phyloP scores from a whole-genome alignment of 2,888 invertebrate species.

The Trichopoda pennipes region DNA sequence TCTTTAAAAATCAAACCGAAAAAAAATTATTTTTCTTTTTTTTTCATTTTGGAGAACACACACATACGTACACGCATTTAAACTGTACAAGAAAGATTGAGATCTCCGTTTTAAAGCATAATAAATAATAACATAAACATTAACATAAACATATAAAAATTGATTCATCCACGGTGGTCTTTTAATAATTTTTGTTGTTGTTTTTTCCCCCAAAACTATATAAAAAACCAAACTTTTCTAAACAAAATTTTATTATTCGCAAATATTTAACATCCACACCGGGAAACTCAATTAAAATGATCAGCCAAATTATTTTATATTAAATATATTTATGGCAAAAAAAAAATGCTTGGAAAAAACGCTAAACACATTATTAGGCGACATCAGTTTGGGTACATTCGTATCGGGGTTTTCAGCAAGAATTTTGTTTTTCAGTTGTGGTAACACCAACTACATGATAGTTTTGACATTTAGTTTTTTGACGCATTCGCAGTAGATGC shows the following conservation, averaged over 20 bases:
- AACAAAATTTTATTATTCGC: not conserved
- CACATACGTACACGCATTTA: slow-evolving; percentile 10
- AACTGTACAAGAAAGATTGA: not conserved
- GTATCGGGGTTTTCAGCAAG: no score
- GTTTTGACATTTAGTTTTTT: no score
- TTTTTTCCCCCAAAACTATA: not conserved
- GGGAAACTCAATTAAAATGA: not conserved
- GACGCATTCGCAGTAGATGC: no score
- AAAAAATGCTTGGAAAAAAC: no score
- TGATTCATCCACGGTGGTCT: not conserved
- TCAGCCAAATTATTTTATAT: no score
- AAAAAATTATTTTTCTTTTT: slow-evolving; percentile 21
- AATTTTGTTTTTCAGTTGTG: no score
- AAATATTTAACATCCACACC: not conserved
- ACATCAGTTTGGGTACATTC: no score
- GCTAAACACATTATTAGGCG: no score
- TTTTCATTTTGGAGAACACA: slow-evolving; percentile 17
- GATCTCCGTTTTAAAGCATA: not conserved
- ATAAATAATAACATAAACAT: no score
- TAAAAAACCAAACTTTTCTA: not conserved
- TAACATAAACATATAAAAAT: not conserved
- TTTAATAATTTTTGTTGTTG: not conserved
- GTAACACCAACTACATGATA: no score
- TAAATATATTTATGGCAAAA: no score
- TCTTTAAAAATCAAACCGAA: slow-evolving; percentile 37